Conservation (phyloP, 2,888 invertebrate species). For the Horisme vitalbata region DNA sequence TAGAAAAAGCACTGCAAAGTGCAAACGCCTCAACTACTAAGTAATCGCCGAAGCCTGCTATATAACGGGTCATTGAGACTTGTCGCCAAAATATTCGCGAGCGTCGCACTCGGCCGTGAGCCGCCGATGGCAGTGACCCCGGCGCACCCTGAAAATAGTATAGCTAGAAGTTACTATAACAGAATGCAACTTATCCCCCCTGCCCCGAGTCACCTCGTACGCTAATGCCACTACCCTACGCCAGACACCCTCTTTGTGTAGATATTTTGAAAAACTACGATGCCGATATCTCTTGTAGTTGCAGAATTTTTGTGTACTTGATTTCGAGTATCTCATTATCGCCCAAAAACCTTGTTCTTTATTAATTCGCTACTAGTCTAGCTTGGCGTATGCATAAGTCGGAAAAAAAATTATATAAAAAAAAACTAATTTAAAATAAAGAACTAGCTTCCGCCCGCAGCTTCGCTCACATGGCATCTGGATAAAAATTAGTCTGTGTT, state of each 20-base stretch:
- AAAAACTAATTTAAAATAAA: too few relatives aligned
- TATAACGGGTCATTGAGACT: conserved; percentile 55
- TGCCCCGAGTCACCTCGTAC: conserved; percentile 32
- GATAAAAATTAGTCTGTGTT: too few relatives aligned
- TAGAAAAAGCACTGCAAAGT: conserved; percentile 18
- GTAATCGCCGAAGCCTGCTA: conserved; percentile 35
- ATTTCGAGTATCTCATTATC: too few relatives aligned
- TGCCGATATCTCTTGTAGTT: conserved; percentile 14
- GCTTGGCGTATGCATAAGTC: too few relatives aligned
- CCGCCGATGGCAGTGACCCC: conserved; percentile 84
- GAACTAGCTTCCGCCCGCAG: too few relatives aligned
- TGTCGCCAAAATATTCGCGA: conserved; percentile 68
- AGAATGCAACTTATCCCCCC: conserved; percentile 34
- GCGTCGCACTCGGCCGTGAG: conserved; percentile 66
- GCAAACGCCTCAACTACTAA: conserved; percentile 20
- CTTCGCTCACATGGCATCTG: too few relatives aligned
- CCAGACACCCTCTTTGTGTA: conserved; percentile 29
- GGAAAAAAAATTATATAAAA: too few relatives aligned
- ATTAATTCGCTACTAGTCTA: too few relatives aligned
- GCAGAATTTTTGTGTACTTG: too few relatives aligned
- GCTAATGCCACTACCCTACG: conserved; percentile 26
- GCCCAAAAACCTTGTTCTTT: too few relatives aligned
- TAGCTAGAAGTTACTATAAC: conserved; percentile 27
- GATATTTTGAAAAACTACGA: conserved; percentile 25
- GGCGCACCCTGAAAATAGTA: conserved; percentile 80